Evolutionary conservation across 2,888 invertebrate genomes (phyloP), one percentile per base, ranked within the genome.

Genomic region (Eilema depressum): DNA sequence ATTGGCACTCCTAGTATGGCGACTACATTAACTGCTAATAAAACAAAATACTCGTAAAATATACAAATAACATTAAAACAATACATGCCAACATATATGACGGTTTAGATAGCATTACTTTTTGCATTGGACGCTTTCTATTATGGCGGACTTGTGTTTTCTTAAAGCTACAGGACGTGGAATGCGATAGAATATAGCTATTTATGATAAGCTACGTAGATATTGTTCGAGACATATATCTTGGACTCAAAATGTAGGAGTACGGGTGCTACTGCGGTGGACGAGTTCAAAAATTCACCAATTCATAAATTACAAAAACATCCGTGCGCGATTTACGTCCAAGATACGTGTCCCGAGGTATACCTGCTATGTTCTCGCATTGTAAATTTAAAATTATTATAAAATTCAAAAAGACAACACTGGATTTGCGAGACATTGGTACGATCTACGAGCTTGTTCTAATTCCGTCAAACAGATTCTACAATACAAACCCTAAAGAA

Each of bases 1-100:
- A 91, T 93, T 93, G 94, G 93, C 93, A 94, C 93, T 89, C 87
- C 82, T 85, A 88, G 77, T 85, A 88, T 89, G 89, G 89, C 91
- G 87, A 86, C 84, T 84, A 83, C 83, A 83, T 83, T 82, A 76
- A 82, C 78, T 74, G 83, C 79, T 79, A 80, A 81, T 78, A 77
- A 83, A 82, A 76, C 75, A 82, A 82, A 84, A 82, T 77, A 77
- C 66, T 80, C 73, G 70, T 77, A 81, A 86, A 80, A 76, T 76
- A 77, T 78, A 73, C 74, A 73, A 85, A 85, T 81, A 83, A 85
- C 81, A 84, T 80, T 83, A 83, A 81, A 84, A 84, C 76, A 80
- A 80, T 74, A 74, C 69, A 83, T 81, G 81, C 85, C 83, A 84
- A 83, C 81, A 74, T 79, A 83, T 79, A 83, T 81, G 79, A 82